Conservation (phyloP, 2,797 vertebrate genomes). For the Falco columbarius region DNA sequence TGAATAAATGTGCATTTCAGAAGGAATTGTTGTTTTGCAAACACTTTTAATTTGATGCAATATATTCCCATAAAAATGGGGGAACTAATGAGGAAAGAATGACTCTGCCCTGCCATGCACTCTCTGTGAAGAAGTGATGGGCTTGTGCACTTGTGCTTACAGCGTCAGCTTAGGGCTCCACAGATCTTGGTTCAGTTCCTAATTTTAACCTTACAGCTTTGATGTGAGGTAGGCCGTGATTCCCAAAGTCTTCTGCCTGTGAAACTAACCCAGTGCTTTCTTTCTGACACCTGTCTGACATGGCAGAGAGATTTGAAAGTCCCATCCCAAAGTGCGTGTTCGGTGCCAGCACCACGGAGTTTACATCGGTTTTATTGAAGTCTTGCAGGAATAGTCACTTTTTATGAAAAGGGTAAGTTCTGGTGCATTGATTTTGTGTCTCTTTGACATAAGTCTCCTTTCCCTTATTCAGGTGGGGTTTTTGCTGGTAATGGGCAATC, state of each 20-base stretch:
- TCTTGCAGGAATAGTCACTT: not conserved
- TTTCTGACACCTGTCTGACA: not conserved
- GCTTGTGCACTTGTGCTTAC: not conserved
- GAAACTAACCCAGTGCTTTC: not conserved
- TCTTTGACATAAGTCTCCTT: not conserved
- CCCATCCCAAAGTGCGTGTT: not conserved
- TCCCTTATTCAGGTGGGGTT: not conserved
- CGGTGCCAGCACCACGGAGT: fast-evolving
- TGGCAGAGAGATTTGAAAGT: not conserved
- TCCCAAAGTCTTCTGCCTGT: not conserved
- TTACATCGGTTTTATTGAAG: not conserved
- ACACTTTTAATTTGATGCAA: not conserved
- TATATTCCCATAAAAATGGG: not conserved
- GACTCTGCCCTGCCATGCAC: not conserved
- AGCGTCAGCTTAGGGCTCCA: not conserved
- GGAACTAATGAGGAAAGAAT: not conserved
- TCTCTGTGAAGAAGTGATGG: not conserved
- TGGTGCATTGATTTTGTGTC: not conserved
- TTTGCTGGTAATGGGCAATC: not conserved
- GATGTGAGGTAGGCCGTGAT: not conserved
- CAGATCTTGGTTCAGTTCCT: not conserved
- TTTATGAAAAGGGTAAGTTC: not conserved
- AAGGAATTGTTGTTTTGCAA: not conserved
- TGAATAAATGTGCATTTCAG: not conserved
- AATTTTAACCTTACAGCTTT: not conserved